phyloP scores from a whole-genome alignment of 2,888 invertebrate genomes.

The Phyllotreta cruciferae region DNA sequence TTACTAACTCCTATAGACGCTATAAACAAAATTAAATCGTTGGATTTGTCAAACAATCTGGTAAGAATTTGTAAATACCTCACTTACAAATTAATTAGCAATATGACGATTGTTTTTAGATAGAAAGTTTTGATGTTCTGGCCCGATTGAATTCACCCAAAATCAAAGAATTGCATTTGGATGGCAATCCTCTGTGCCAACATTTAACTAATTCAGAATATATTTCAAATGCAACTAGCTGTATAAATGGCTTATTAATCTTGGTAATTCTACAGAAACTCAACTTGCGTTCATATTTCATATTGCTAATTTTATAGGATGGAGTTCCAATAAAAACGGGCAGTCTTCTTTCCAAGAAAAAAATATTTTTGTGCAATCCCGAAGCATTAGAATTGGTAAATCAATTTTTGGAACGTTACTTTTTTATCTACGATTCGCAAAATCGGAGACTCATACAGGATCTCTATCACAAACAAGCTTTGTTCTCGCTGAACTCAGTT shows the following conservation, averaged over 20 bases:
- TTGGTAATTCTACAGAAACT: constrained; percentile 59
- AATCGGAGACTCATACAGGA: constrained; percentile 64
- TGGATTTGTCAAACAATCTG: constrained; percentile 53
- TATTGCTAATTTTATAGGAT: constrained; percentile 59
- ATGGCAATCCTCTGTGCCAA: constrained; percentile 75
- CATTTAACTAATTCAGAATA: constrained; percentile 69
- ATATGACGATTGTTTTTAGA: constrained; percentile 44
- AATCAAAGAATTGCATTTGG: constrained; percentile 63
- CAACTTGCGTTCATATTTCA: no score
- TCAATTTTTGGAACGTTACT: constrained; percentile 72
- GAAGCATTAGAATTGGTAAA: constrained; percentile 63
- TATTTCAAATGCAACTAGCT: constrained; percentile 62
- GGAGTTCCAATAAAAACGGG: constrained; percentile 59
- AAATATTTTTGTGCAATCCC: constrained; percentile 64
- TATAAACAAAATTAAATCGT: constrained; percentile 40
- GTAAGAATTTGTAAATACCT: constrained; percentile 39
- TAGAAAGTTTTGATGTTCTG: constrained; percentile 44
- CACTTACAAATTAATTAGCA: background rate
- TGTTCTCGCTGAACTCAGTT: constrained; percentile 66
- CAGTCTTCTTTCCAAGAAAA: constrained; percentile 60
- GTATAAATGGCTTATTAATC: constrained; percentile 63
- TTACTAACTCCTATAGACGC: constrained; percentile 53
- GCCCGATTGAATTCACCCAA: constrained; percentile 45
- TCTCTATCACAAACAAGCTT: constrained; percentile 70
- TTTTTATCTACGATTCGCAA: constrained; percentile 69